Evolutionary conservation across 2,113 vertebrate genomes (phyloP), one percentile per base, ranked within the genome.

Genomic region (mouse (Mus musculus)): DNA sequence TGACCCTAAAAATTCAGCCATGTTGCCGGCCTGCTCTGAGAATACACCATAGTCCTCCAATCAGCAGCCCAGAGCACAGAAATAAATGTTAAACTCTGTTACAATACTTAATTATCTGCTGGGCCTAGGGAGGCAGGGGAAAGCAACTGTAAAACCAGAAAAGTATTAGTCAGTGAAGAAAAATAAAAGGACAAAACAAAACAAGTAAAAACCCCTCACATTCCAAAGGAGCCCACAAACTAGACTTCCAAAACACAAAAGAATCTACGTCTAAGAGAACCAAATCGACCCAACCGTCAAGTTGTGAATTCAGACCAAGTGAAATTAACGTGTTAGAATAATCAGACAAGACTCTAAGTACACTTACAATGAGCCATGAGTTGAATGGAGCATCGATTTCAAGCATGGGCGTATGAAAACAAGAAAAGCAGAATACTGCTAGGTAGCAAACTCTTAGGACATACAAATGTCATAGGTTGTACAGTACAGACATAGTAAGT

Each of bases 251-350:
- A 90, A 89, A 94, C 46, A 85, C 61, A 67, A 95, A 89, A 78
- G 19, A 71, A 88, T 63, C 84, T 94, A 90, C 95, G 92, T 95
- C 85, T 96, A 89, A 93, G 61, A 91, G 86, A 71, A 86, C 81
- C 89, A 73, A 92, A 93, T 96, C 91, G 93, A 72, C 75, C 94
- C 65, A 65, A 65, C 63, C 1, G 93, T 94, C 90, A 86, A 80
- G 46, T 92, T 93, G 91, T 39, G 24, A 96, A 95, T 82, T 97
- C 61, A 88, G n/a, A 7, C 61, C 93, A 94, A 94, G 88, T 81
- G 63, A 96, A 94, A 91, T 93, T 89, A 95, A 85, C 84, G 90
- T 92, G 72, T 93, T 39, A 95, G 20, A 96, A 73, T 5, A 86
- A 67, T 86, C 59, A 87, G 56, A 81, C 42, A 88, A 95, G 76